Evolutionary conservation across 2,888 invertebrate species (phyloP), one percentile per base, ranked within the genome.

Genomic region (Philereme transversata): DNA sequence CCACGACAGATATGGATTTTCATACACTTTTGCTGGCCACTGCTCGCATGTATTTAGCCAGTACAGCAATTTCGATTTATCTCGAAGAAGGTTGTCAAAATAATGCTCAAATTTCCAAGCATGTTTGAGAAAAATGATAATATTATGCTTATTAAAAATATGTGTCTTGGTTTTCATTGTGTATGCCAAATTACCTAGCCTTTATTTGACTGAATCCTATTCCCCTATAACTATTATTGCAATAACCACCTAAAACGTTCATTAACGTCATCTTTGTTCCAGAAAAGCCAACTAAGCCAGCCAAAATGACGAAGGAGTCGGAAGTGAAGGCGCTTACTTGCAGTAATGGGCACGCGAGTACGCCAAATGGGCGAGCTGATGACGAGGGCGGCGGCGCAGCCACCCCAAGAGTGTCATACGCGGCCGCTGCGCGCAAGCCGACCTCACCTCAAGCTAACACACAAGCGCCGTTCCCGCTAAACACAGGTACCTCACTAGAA

Each of bases 341-440:
- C 78, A 90, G 88, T 78, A 92, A 90, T 73, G 92, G 91, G 60
- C 89, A 89, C 76, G 73, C 84, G 67, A 85, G 81, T 69, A 85
- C 87, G 65, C 90, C 87, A 54, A 92, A 92, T 67, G 91, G 91
- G 41, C 86, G 89, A 67, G 89, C 86, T 38, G 91, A 90, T 70
- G 92, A 91, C 74, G 90, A 91, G 72, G 82, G 88, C 61, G 84
- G 91, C 65, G 89, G 88, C 69, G 83, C 83, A 56, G 66, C 73
- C 38, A 70, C 81, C 53, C 86, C 87, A 65, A 86, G 84, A 68
- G 89, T 88, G 50, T 90, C 92, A 10, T 90, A 90, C 72, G 91
- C 91, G 51, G 92, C 91, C 57, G 91, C 89, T 34, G 89, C 90
- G 64, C 82, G 80, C 73, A 91, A 91, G 76, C 88, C 88, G 52